These are phyloP conservation scores for Drosophila atripex DNA, from an alignment of 2,888 invertebrate species.

Conservation along the genomic window DNA sequence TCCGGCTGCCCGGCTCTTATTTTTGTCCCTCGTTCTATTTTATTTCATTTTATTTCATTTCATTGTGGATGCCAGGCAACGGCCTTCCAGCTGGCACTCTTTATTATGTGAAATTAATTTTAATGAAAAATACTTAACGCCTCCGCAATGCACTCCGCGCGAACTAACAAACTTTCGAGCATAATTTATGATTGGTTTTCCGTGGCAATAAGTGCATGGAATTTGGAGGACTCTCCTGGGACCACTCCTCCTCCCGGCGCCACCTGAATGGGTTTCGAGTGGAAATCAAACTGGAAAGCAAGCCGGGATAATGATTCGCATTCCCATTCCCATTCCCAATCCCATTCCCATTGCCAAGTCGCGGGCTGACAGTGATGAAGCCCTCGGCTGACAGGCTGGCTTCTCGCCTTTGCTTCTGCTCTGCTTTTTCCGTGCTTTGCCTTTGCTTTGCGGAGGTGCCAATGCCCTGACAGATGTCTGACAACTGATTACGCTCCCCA, in stretches of 20 bases:
- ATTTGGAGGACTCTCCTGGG: neutral
- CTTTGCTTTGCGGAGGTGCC: constrained; percentile 5
- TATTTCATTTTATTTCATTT: neutral
- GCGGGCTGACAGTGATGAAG: constrained; percentile 35
- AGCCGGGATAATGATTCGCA: constrained; percentile 20
- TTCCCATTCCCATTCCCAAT: neutral
- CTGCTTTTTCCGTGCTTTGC: neutral
- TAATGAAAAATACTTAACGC: constrained; percentile 47
- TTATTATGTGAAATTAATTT: constrained; percentile 48
- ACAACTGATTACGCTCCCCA: constrained; percentile 31
- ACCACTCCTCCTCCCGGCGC: neutral
- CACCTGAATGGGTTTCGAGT: neutral
- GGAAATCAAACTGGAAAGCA: constrained; percentile 1
- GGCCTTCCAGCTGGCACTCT: constrained; percentile 11
- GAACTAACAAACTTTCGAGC: neutral
- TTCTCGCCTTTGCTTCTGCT: constrained; percentile 8
- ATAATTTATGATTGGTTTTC: constrained; percentile 1
- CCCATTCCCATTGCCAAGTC: neutral
- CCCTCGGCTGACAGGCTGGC: constrained; percentile 23
- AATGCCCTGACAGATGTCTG: constrained; percentile 27
- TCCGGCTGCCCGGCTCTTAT: constrained; percentile 19
- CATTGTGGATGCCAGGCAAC: neutral
- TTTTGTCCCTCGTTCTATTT: neutral
- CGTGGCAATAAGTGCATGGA: neutral
- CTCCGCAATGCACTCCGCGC: neutral